phyloP scores from a whole-genome alignment of 2,797 vertebrate species.

The Crypturellus tataupa region DNA sequence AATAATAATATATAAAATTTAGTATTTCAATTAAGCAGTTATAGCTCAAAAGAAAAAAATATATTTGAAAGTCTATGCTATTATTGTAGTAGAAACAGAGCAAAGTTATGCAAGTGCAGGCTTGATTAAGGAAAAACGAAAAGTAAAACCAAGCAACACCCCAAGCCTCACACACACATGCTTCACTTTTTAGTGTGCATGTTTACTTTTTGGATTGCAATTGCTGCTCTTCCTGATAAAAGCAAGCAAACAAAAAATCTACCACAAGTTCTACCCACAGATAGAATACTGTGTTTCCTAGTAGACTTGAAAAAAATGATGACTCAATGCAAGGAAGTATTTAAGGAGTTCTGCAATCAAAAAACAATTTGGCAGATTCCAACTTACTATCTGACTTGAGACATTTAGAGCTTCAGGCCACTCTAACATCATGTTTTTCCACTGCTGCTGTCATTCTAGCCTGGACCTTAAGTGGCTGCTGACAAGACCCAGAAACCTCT shows the following conservation, averaged over 20 bases:
- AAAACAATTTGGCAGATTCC: neutral
- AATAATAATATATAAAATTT: neutral
- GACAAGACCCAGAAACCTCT: neutral
- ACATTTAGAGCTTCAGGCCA: neutral
- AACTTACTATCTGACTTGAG: neutral
- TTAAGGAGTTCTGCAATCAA: neutral
- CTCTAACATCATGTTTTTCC: neutral
- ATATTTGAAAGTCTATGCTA: neutral
- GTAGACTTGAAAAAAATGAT: neutral
- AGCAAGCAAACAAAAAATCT: neutral
- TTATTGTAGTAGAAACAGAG: neutral
- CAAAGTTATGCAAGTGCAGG: neutral
- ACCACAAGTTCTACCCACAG: accelerated
- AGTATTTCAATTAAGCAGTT: neutral
- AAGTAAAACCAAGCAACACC: neutral
- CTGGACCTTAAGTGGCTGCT: neutral
- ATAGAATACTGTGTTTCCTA: neutral
- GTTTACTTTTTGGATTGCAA: neutral
- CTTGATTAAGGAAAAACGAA: neutral
- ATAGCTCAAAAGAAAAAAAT: neutral
- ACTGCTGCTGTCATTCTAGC: neutral
- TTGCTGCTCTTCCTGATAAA: neutral
- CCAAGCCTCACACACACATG: neutral
- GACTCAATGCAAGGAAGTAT: neutral
- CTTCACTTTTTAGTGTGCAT: neutral